Evolutionary conservation across 92 coral and sea anemone species (phyloP).

Genomic region (Bergia puertoricense): DNA sequence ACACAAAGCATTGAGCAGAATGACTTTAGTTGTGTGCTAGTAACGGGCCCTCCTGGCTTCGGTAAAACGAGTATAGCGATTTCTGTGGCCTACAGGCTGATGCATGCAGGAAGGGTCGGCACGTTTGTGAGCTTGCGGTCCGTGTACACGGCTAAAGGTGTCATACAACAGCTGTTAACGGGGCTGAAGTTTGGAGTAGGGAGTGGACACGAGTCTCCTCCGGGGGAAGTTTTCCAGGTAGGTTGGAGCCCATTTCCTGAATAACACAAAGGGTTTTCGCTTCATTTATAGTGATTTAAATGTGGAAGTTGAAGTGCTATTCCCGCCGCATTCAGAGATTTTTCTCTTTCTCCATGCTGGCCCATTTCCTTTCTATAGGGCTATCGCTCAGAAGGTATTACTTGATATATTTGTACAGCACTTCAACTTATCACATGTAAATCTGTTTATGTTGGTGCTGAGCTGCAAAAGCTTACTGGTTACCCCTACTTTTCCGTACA

Average conservation of each 20-base stretch:
- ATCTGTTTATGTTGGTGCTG: too few relatives aligned
- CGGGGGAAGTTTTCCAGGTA: constrained; percentile 44
- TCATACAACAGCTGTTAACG: constrained; percentile 39
- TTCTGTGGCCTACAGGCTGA: constrained; percentile 26
- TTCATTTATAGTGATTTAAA: too few relatives aligned
- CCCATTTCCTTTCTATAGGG: too few relatives aligned
- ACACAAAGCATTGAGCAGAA: constrained; percentile 13
- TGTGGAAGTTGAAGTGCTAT: too few relatives aligned
- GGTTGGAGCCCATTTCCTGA: background rate
- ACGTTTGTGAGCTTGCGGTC: constrained; percentile 51
- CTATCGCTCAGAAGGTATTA: too few relatives aligned
- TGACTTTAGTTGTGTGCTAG: constrained; percentile 12
- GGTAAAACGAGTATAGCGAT: constrained; percentile 46
- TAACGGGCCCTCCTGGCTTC: constrained; percentile 40
- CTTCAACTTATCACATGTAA: too few relatives aligned
- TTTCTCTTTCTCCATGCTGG: too few relatives aligned
- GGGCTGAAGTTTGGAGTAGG: constrained; percentile 22
- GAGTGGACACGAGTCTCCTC: constrained; percentile 42
- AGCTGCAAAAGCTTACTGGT: too few relatives aligned
- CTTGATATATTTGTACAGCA: too few relatives aligned
- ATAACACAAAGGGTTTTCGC: too few relatives aligned
- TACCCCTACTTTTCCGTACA: too few relatives aligned
- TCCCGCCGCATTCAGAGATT: too few relatives aligned
- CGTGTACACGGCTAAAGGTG: constrained; percentile 36
- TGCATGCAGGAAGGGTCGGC: constrained; percentile 16